Evolutionary conservation across 2,888 invertebrate species (phyloP), one percentile per base, ranked within the genome.

Genomic region (Cryptocephalus primarius): DNA sequence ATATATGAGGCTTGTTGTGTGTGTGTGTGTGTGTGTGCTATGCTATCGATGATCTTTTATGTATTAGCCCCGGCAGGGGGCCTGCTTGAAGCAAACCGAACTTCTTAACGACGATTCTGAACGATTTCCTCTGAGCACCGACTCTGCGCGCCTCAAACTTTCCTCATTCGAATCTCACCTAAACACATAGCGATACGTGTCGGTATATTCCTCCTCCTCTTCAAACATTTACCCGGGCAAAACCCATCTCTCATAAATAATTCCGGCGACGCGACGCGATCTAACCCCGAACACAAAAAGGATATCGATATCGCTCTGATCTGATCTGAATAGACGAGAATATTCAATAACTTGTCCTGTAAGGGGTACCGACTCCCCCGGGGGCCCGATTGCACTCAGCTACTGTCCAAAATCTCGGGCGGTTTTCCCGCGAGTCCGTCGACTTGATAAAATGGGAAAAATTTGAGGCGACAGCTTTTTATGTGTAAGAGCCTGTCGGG

Each of bases 381-480:
- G 54, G 60, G 59, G 53, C 54, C 53, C 49, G 45, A 43, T 56
- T 64, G 65, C 66, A 66, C 66, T 66, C 66, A 66, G 56, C 61
- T 62, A 63, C 61, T 67, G 67, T 65, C 67, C 67, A 68, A 68
- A 43, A 68, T 68, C 66, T 64, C 59, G 46, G 61, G 51, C 53
- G 31, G 43, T 58, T 52, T 55, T 58, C 65, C 63, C 66, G 44
- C 46, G 65, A 56, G 66, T 51, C 62, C 58, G 59, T 62, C 63
- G 63, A 64, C 60, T 59, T 58, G 56, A 62, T 65, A 62, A 62
- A 65, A 63, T 59, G 57, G 54, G 54, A 58, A 62, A 67, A 64
- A 64, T 65, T 61, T 61, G 55, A 57, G 49, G 54, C 53, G 64
- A 61, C 63, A 60, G 61, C 56, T 58, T 57, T 59, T 59, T 56